A percentile compares a stretch with the other conserved stretches of the same genome.
Evolutionary conservation across 2,888 invertebrate species (phyloP).

Genomic region (Cataglyphis altisquamis): DNA sequence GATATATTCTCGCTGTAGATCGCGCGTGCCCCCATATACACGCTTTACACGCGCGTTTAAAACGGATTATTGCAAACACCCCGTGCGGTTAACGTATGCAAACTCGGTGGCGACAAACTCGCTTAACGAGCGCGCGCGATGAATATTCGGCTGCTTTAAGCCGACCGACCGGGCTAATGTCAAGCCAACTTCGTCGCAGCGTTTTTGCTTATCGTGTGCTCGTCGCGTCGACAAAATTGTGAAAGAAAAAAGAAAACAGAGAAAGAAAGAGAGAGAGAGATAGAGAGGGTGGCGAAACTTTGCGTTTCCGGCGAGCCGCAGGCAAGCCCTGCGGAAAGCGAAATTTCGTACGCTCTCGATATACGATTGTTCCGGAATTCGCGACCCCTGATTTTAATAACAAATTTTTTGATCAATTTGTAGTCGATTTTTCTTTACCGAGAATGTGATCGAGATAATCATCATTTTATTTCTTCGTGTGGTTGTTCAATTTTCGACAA

Average conservation of each 20-base stretch:
- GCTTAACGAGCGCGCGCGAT: slow-evolving; percentile 51
- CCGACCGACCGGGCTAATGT: slow-evolving; percentile 37
- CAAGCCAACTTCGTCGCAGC: slow-evolving; percentile 46
- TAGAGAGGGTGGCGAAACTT: slow-evolving; percentile 2
- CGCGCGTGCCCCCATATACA: slow-evolving; percentile 23
- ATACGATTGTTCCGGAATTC: background rate
- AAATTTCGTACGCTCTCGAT: slow-evolving; percentile 20
- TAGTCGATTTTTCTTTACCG: slow-evolving; percentile 3
- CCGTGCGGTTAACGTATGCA: slow-evolving; percentile 54
- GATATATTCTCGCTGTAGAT: slow-evolving; percentile 21
- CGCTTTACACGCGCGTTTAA: slow-evolving; percentile 49
- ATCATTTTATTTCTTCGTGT: background rate
- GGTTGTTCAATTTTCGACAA: background rate
- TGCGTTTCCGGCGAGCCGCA: slow-evolving; percentile 10
- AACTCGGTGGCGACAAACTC: slow-evolving; percentile 56
- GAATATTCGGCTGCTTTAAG: slow-evolving; percentile 56
- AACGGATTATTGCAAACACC: slow-evolving; percentile 55
- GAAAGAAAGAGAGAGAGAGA: background rate
- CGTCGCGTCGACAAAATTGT: slow-evolving; percentile 24
- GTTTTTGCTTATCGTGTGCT: slow-evolving; percentile 49
- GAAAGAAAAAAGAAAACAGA: slow-evolving; percentile 18
- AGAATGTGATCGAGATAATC: background rate
- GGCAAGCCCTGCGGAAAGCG: slow-evolving; percentile 26
- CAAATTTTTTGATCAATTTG: slow-evolving; percentile 14
- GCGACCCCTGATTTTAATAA: slow-evolving; percentile 35